Base-by-base conservation (phyloP, 2,113 vertebrate genomes). In the Solenodon paradoxus region DNA sequence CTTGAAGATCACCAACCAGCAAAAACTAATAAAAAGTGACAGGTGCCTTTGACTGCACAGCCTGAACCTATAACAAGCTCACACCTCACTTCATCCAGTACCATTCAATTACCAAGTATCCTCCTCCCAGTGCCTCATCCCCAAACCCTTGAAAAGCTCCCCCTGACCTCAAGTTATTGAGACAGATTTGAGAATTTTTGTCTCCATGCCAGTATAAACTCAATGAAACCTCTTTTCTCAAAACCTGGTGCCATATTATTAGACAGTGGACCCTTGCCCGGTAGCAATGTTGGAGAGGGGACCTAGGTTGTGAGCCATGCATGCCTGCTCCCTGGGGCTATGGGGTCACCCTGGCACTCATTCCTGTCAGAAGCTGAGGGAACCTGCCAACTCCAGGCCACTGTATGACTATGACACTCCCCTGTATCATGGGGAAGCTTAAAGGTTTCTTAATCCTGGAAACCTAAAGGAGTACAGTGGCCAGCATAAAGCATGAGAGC, bases 161-260 rank as follows among this genome's bases (percentile, higher is more conserved):
- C 28, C n/a, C n/a, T n/a, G n/a, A n/a, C n/a, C n/a, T n/a, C n/a
- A n/a, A n/a, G n/a, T n/a, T n/a, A n/a, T n/a, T n/a, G n/a, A n/a
- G n/a, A n/a, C n/a, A n/a, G n/a, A n/a, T n/a, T n/a, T n/a, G n/a
- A n/a, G n/a, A n/a, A n/a, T n/a, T n/a, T n/a, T n/a, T n/a, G n/a
- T n/a, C n/a, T n/a, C n/a, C n/a, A n/a, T n/a, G n/a, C n/a, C n/a
- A n/a, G n/a, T n/a, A n/a, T n/a, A n/a, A n/a, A n/a, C n/a, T n/a
- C n/a, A n/a, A n/a, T n/a, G n/a, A n/a, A n/a, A n/a, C 30, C 30
- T 59, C 12, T 49, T 30, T 22, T 19, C 61, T 85, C 61, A 9
- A n/a, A 61, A 61, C 16, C 0, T n/a, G n/a, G n/a, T n/a, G 42
- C 3, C 3, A 0, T 1, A 17, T 26, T 10, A 19, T 28, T 9